These are phyloP conservation scores for Eupithecia subfuscata DNA, from an alignment of 2,888 invertebrate species.

Conservation along the genomic window DNA sequence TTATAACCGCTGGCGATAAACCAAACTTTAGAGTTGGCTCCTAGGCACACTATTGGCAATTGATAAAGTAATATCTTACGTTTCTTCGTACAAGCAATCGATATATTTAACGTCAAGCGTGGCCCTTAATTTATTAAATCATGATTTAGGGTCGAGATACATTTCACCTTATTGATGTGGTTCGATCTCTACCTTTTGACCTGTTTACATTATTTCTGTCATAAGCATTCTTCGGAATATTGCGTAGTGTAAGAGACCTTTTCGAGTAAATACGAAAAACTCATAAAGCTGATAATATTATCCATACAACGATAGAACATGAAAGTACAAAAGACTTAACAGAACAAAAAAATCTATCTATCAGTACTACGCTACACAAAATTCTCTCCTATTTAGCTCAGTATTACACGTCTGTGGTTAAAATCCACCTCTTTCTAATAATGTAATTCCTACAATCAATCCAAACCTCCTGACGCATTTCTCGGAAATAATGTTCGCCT, in stretches of 20 bases:
- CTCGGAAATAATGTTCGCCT: not conserved
- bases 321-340: not conserved
- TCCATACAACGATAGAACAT: not conserved
- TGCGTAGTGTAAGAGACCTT: not conserved
- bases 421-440: not conserved
- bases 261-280: not conserved
- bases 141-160: not conserved
- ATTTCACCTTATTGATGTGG: slow-evolving; percentile 6
- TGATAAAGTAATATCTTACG: not conserved
- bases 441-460: not conserved
- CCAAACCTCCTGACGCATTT: not conserved
- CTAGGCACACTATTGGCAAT: not conserved
- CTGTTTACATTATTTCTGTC: not conserved
- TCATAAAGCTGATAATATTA: not conserved
- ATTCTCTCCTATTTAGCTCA: not conserved
- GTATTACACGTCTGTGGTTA: not conserved
- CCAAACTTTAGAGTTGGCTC: not conserved
- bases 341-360: no score
- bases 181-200: slow-evolving; percentile 1
- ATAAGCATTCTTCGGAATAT: not conserved
- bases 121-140: not conserved
- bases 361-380: not conserved
- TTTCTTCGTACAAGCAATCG: not conserved
- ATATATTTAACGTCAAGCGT: not conserved
- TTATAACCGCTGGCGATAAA: not conserved